Evolutionary conservation across 2,888 invertebrate genomes (phyloP).

Genomic region (Artemia sinica): DNA sequence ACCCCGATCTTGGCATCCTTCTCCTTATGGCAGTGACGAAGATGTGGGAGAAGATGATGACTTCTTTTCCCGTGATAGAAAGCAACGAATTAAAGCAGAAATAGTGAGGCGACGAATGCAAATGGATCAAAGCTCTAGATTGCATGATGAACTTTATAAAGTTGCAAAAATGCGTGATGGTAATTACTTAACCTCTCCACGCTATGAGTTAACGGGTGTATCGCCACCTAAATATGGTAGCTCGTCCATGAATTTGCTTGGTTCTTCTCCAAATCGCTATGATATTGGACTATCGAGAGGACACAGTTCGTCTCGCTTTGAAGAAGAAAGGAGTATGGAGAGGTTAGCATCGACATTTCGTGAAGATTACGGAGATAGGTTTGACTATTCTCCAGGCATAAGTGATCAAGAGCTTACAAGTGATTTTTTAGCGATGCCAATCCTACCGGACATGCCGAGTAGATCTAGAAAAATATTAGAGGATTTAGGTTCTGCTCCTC

Average conservation of each 20-base stretch:
- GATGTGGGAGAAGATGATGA: constrained; percentile 39
- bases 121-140: constrained; percentile 40
- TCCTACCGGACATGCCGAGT: constrained; percentile 40
- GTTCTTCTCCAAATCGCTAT: constrained; percentile 17
- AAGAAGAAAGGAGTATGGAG: constrained; percentile 36
- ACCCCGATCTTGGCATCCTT: constrained; percentile 38
- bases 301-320: constrained; percentile 24
- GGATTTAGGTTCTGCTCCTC: constrained; percentile 34
- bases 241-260: constrained; percentile 15
- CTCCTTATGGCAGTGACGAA: constrained; percentile 35
- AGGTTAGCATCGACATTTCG: constrained; percentile 35
- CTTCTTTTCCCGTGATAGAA: constrained; percentile 38
- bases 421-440: constrained; percentile 39
- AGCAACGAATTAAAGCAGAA: constrained; percentile 41
- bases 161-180: constrained; percentile 32
- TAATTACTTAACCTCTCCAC: constrained; percentile 25
- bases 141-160: constrained; percentile 37
- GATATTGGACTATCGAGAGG: constrained; percentile 13
- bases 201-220: constrained; percentile 24
- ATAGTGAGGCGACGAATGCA: constrained; percentile 42
- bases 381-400: constrained; percentile 33
- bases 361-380: constrained; percentile 34
- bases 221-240: not conserved
- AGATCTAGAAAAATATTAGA: constrained; percentile 37
- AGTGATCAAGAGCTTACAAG: constrained; percentile 30